Evolutionary conservation across 2,888 invertebrate species (phyloP).

Genomic region (Hyposoter dolosus): DNA sequence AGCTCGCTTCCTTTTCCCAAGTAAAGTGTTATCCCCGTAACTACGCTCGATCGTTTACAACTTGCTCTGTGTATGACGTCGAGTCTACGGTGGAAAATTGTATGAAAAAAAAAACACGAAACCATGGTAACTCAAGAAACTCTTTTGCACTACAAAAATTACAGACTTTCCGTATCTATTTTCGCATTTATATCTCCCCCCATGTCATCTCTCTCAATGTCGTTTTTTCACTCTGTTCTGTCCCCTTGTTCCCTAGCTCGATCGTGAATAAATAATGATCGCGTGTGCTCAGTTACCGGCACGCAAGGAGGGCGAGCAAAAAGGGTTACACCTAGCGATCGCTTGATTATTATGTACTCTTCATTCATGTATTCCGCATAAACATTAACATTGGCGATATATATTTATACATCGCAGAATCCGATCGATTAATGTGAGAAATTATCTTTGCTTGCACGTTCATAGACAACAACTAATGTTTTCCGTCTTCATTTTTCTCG

Average conservation of each 20-base stretch:
- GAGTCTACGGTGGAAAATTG: neutral
- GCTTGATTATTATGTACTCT: slow-evolving; percentile 25
- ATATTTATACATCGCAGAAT: neutral
- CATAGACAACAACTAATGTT: slow-evolving; percentile 7
- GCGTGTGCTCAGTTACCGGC: slow-evolving; percentile 55
- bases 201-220: slow-evolving; percentile 15
- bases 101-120: neutral
- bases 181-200: slow-evolving; percentile 40
- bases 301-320: slow-evolving; percentile 52
- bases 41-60: slow-evolving; percentile 9
- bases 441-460: neutral
- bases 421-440: slow-evolving; percentile 34
- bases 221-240: slow-evolving; percentile 15
- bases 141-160: slow-evolving; percentile 44
- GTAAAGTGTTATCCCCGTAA: slow-evolving; percentile 44
- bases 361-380: neutral
- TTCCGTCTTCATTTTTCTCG: neutral
- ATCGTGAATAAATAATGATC: slow-evolving; percentile 65
- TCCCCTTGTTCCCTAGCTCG: neutral
- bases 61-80: neutral
- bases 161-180: slow-evolving; percentile 24
- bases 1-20: neutral
- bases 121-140: slow-evolving; percentile 11
- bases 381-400: neutral
- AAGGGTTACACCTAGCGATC: slow-evolving; percentile 59